phyloP scores from a whole-genome alignment of 2,888 invertebrate species.

The Erebia palarica region DNA sequence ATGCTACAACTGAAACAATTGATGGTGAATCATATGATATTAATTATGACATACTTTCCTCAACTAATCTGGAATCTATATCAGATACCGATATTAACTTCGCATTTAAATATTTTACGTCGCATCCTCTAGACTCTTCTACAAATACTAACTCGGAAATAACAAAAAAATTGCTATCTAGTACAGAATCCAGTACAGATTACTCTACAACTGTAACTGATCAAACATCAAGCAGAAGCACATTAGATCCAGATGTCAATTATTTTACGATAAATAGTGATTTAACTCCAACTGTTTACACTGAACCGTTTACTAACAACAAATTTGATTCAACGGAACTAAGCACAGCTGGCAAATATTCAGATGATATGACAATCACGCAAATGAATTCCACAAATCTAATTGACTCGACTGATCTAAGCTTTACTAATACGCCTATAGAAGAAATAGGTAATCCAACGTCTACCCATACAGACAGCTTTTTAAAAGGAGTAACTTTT shows the following conservation, averaged over 20 bases:
- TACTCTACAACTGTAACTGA: constrained; percentile 10
- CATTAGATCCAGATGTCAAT: constrained; percentile 8
- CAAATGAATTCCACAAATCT: constrained; percentile 17
- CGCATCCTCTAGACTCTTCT: constrained; percentile 9
- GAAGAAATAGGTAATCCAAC: constrained; percentile 29
- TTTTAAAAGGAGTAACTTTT: constrained; percentile 30
- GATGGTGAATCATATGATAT: constrained; percentile 49
- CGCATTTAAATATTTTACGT: constrained; percentile 17
- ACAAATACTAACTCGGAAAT: background rate
- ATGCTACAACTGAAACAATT: constrained; percentile 42
- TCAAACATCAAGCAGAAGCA: background rate
- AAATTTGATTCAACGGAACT: background rate
- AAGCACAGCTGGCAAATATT: constrained; percentile 1
- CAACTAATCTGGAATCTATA: constrained; percentile 18
- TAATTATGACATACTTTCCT: constrained; percentile 29
- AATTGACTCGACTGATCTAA: constrained; percentile 35
- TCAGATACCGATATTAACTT: constrained; percentile 13
- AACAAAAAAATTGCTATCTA: background rate
- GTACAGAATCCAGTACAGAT: constrained; percentile 15
- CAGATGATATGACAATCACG: background rate
- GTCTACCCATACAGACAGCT: constrained; percentile 18
- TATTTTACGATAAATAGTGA: background rate
- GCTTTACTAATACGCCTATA: constrained; percentile 23
- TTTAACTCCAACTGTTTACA: constrained; percentile 8
- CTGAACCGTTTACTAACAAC: constrained; percentile 8